phyloP scores from a whole-genome alignment of 2,888 invertebrate genomes.

The Unio pictorum region DNA sequence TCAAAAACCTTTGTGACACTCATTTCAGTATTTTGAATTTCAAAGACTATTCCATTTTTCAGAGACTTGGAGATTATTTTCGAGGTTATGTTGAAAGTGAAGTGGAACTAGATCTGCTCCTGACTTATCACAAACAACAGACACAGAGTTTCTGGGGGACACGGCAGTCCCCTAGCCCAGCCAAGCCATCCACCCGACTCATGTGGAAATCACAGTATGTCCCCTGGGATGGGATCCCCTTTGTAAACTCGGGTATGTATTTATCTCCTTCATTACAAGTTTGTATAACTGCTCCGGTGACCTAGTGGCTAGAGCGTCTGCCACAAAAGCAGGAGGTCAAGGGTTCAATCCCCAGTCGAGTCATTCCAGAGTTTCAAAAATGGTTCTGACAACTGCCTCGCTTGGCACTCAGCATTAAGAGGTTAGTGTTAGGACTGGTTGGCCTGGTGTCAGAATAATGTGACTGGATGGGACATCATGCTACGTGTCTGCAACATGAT shows the following conservation, averaged over 20 bases:
- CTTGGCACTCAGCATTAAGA: too few relatives aligned
- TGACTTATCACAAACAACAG: constrained; percentile 70
- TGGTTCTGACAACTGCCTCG: too few relatives aligned
- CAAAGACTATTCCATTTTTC: constrained; percentile 8
- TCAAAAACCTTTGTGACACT: neutral
- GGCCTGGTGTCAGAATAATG: too few relatives aligned
- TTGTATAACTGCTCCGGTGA: too few relatives aligned
- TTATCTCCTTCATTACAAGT: neutral
- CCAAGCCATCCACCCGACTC: constrained; percentile 67
- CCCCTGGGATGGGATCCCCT: constrained; percentile 71
- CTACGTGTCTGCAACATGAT: too few relatives aligned
- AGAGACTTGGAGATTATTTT: constrained; percentile 71
- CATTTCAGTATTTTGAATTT: neutral
- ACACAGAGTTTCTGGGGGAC: constrained; percentile 71
- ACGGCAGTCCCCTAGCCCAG: constrained; percentile 69
- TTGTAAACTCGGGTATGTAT: constrained; percentile 68
- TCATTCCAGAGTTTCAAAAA: too few relatives aligned
- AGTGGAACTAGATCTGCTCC: constrained; percentile 67
- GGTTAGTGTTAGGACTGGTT: too few relatives aligned
- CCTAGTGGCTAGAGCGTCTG: too few relatives aligned
- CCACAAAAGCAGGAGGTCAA: too few relatives aligned
- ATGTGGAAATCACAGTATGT: constrained; percentile 73
- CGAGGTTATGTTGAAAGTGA: constrained; percentile 70
- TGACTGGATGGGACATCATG: too few relatives aligned
- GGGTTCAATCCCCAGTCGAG: too few relatives aligned